Base-by-base conservation (phyloP, 2,113 vertebrate genomes). In the Prochilodus magdalenae region DNA sequence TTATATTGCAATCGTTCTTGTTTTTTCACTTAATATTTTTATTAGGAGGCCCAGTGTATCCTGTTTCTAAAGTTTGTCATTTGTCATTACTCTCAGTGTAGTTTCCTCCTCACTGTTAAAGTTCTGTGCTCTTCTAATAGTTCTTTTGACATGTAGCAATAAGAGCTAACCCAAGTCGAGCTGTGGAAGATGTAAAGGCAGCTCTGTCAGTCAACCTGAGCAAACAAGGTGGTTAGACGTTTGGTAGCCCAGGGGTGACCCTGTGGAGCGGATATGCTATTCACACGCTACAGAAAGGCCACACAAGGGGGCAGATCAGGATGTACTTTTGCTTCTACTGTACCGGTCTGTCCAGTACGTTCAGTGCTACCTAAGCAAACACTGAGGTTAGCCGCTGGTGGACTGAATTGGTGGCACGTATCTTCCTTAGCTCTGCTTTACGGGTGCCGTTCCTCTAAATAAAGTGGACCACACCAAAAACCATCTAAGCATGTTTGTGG, bases 271-370 rank as follows among this genome's bases (percentile, higher is more conserved):
- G 81, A 75, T 73, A 33, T 29, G 26, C 72, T 51, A 70, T 85
- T 82, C 76, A 16, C 57, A 82, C 71, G 70, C 62, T 66, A 79
- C 62, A 62, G 73, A 59, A 79, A 29, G 18, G 20, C 27, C 75
- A 53, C 26, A 57, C n/a, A 53, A 85, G 60, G 0, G 33, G 57
- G 30, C 59, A 57, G 26, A 30, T 60, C 26, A 5, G 40, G 57
- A 83, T 83, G 59, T 55, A 60, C 65, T 47, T 81, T 79, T 13
- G 66, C 66, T 75, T n/a, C 75, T 65, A 60, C n/a, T 67, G 57
- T 80, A 73, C 84, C 81, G 75, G 84, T 86, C 49, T 67, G 53
- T 73, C 81, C 67, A 80, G 72, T 83, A 71, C n/a, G 18, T 73
- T 53, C 27, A 80, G 62, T 59, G 36, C 24, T 57, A 62, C 60